These are phyloP conservation scores for Maniola jurtina DNA, from an alignment of 1,140 invertebrate species.

Conservation along the genomic window DNA sequence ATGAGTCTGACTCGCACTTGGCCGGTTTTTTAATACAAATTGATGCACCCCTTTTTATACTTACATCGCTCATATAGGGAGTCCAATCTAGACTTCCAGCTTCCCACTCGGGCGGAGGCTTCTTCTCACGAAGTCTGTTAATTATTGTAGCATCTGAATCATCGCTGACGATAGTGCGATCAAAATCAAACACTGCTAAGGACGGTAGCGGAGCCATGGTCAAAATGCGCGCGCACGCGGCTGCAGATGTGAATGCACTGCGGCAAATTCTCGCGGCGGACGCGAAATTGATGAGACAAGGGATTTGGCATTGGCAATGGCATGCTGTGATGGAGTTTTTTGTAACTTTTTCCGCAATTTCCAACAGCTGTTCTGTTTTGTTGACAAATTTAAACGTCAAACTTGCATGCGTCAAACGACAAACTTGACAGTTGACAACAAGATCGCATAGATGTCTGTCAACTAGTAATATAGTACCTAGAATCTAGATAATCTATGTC, in stretches of 20 bases:
- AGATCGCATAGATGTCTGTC: too few relatives aligned
- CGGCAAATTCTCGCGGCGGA: not conserved
- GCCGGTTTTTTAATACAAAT: too few relatives aligned
- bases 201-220: slow-evolving; percentile 38
- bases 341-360: slow-evolving; percentile 16
- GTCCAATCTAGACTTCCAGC: slow-evolving; percentile 60
- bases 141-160: slow-evolving; percentile 71
- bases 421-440: too few relatives aligned
- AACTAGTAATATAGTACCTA: too few relatives aligned
- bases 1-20: too few relatives aligned
- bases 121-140: slow-evolving; percentile 58
- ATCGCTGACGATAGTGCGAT: slow-evolving; percentile 65
- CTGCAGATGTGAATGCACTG: slow-evolving; percentile 9
- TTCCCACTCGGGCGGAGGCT: slow-evolving; percentile 68
- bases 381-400: too few relatives aligned
- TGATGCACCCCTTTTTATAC: slow-evolving; percentile 14
- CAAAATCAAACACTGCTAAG: slow-evolving; percentile 71
- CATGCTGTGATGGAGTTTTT: slow-evolving; percentile 2
- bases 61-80: slow-evolving; percentile 72
- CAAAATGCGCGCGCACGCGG: slow-evolving; percentile 42
- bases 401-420: too few relatives aligned
- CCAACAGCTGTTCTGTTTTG: not conserved
- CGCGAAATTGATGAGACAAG: not conserved
- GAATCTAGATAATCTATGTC: too few relatives aligned
- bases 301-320: not conserved